A percentile compares a stretch with the other conserved stretches of the same genome.
Evolutionary conservation across 2,113 vertebrate genomes (phyloP).

Genomic region (Dascyllus trimaculatus): DNA sequence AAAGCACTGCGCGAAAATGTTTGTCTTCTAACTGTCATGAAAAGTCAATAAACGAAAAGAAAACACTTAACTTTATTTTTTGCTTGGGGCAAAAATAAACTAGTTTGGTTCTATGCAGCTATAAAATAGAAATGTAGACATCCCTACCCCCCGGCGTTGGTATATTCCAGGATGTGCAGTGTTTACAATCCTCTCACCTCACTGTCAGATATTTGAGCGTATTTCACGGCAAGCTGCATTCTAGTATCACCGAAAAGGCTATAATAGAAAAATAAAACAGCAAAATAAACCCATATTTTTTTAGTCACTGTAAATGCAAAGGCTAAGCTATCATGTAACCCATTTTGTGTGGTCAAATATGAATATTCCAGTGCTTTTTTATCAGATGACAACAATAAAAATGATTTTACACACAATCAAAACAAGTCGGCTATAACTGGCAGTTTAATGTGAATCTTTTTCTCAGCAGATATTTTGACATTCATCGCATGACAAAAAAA

Average conservation of each 20-base stretch:
- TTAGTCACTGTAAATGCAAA: no score
- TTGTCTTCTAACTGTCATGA: slow-evolving; percentile 20
- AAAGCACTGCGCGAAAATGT: neutral
- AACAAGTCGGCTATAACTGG: no score
- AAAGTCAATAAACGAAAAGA: neutral
- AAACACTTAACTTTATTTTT: rapidly evolving
- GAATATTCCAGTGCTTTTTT: no score
- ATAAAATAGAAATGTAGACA: neutral
- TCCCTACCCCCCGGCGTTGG: slow-evolving; percentile 51
- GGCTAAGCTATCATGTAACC: no score
- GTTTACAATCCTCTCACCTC: slow-evolving; percentile 81
- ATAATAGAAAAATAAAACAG: neutral
- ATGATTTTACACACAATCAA: no score
- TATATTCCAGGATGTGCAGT: slow-evolving; percentile 82
- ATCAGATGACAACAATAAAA: no score
- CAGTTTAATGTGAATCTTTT: no score
- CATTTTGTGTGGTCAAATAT: no score
- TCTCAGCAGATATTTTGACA: no score
- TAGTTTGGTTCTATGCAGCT: neutral
- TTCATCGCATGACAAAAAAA: no score
- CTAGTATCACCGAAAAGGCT: neutral
- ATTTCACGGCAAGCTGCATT: slow-evolving; percentile 2
- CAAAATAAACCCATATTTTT: neutral
- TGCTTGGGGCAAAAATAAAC: neutral
- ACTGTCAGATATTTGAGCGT: slow-evolving; percentile 54